Evolutionary conservation across 2,888 invertebrate species (phyloP), one percentile per base, ranked within the genome.

Genomic region (Seira sanloemensis): DNA sequence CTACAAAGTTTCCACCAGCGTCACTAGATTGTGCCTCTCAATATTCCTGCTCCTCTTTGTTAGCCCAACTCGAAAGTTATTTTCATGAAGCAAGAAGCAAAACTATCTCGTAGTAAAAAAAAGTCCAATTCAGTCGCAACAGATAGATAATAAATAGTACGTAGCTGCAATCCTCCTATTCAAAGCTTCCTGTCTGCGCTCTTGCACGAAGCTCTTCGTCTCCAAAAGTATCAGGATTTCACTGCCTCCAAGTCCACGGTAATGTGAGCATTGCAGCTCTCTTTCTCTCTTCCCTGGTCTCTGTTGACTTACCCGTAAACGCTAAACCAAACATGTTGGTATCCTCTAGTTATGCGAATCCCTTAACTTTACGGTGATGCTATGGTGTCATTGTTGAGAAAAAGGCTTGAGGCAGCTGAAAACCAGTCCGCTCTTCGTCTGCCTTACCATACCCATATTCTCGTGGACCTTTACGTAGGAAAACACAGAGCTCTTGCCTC

Each of bases 391-490:
- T 58, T 58, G 58, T 58, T 58, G 58, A n/a, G n/a, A 58, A 58
- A 58, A 37, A 58, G 58, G 58, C 58, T 58, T 58, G 58, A 58
- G 58, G 58, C 58, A 58, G 58, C 18, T 58, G n/a, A 18, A 58
- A 58, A 58, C 58, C 58, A 58, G 58, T 58, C 58, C n/a, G n/a
- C n/a, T 58, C 58, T 58, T 37, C 12, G 37, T 12, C 4, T 37
- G 37, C 37, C 4, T n/a, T 12, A 37, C 5, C 37, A 37, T 37
- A 7, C 37, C 12, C 37, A 7, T 37, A 7, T 12, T 12, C 12
- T 37, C 37, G 4, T 12, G 4, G 37, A 37, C 5, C 37, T 37
- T 12, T 37, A 37, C 5, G n/a, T n/a, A 37, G 12, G 37, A 7
- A 12, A 37, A 37, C 37, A 7, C 5, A 37, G 37, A 12, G 58